Evolutionary conservation across 2,888 invertebrate species (phyloP).

Genomic region (Helleia helle): DNA sequence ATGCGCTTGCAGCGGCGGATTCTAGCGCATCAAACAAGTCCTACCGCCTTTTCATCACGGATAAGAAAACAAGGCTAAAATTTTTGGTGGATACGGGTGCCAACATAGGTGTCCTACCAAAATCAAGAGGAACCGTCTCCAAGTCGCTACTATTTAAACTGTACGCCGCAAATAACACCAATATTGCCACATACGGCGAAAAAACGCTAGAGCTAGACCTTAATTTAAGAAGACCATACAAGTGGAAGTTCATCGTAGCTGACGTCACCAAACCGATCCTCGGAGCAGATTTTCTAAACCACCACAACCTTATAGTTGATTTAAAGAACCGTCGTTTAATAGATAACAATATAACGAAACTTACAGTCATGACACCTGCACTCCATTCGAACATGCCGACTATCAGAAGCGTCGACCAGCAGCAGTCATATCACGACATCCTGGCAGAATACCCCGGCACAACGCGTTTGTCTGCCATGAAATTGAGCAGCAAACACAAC

Average conservation of each 20-base stretch:
- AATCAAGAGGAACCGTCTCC: no score
- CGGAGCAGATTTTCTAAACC: no score
- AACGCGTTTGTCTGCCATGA: no score
- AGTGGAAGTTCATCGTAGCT: conserved; percentile 11
- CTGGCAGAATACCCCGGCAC: no score
- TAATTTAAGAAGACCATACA: conserved; percentile 6
- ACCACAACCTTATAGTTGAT: no score
- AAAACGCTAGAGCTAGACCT: conserved; percentile 9
- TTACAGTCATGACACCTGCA: background rate
- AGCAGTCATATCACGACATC: background rate
- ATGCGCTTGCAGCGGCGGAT: background rate
- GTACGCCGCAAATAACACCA: conserved; percentile 10
- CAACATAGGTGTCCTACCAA: no score
- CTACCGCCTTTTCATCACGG: background rate
- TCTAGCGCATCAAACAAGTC: background rate
- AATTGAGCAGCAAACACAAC: no score
- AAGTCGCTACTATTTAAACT: no score
- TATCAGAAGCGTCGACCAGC: background rate
- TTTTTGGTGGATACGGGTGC: conserved; percentile 4
- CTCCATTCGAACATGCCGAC: background rate
- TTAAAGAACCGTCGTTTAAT: no score
- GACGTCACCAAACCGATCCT: no score
- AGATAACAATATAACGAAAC: background rate
- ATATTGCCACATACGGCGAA: conserved; percentile 11
- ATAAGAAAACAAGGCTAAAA: background rate